These are phyloP conservation scores for Nephrocerus scutellatus DNA, from an alignment of 2,888 invertebrate species.

Conservation along the genomic window DNA sequence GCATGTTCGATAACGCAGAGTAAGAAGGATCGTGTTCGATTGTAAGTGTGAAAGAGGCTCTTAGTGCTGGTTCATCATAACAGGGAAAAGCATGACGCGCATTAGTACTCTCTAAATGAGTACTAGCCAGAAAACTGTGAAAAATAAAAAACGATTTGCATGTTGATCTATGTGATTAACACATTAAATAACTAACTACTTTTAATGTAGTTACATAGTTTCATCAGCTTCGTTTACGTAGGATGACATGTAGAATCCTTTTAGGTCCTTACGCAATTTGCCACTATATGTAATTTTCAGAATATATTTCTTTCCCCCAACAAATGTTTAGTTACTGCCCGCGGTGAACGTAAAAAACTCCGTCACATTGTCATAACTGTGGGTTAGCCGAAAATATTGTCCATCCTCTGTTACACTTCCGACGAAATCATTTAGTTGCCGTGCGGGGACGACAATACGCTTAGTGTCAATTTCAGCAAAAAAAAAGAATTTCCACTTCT, in stretches of 20 bases:
- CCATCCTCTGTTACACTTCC: slow-evolving; percentile 27
- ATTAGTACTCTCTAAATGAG: slow-evolving; percentile 61
- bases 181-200: no score
- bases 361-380: slow-evolving; percentile 20
- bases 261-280: slow-evolving; percentile 54
- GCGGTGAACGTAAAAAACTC: slow-evolving; percentile 34
- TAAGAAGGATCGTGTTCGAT: slow-evolving; percentile 34
- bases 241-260: slow-evolving; percentile 58
- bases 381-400: no score
- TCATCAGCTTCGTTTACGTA: slow-evolving; percentile 39
- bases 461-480: slow-evolving; percentile 43
- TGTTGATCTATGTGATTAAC: no score
- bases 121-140: slow-evolving; percentile 52
- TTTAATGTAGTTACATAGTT: slow-evolving; percentile 26
- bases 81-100: slow-evolving; percentile 68
- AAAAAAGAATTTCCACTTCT: slow-evolving; percentile 36
- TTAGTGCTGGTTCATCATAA: slow-evolving; percentile 61
- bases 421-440: slow-evolving; percentile 24
- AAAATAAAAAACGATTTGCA: slow-evolving; percentile 1
- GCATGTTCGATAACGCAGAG: slow-evolving; percentile 50
- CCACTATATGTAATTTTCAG: slow-evolving; percentile 55
- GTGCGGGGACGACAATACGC: slow-evolving; percentile 33
- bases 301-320: slow-evolving; percentile 44
- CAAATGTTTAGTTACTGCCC: slow-evolving; percentile 14
- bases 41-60: slow-evolving; percentile 53